phyloP scores from a whole-genome alignment of 2,888 invertebrate genomes.

The Timema cristinae region DNA sequence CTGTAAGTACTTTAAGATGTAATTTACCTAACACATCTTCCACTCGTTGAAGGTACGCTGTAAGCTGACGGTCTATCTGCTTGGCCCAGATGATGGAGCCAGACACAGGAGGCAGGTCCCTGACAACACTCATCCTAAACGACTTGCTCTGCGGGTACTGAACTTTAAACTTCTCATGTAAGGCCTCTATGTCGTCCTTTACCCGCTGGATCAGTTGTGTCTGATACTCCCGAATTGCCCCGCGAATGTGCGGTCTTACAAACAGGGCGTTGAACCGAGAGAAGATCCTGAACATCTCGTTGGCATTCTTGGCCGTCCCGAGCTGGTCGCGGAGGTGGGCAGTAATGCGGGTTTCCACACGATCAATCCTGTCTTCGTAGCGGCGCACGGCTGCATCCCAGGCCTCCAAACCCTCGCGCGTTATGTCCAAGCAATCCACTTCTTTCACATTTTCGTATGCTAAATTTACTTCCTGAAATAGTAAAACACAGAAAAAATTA shows the following conservation, averaged over 20 bases:
- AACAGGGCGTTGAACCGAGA: constrained; percentile 98
- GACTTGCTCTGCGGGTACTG: constrained; percentile 95
- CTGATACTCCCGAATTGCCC: constrained; percentile 98
- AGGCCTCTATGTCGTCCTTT: constrained; percentile 96
- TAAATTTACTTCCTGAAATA: constrained; percentile 63
- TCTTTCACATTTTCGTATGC: constrained; percentile 99
- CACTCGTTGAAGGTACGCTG: constrained; percentile 91
- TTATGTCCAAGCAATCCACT: constrained; percentile 95
- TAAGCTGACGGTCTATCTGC: constrained; percentile 96
- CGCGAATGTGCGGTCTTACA: constrained; percentile 96
- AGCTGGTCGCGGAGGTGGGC: constrained; percentile 95
- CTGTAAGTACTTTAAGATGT: neutral
- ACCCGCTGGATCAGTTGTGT: constrained; percentile 98
- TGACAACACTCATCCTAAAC: constrained; percentile 82
- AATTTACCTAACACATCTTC: constrained; percentile 89
- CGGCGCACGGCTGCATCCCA: constrained; percentile 98
- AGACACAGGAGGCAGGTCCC: constrained; percentile 95
- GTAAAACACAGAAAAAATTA: no score
- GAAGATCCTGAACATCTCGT: constrained; percentile 99
- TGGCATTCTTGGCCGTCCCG: constrained; percentile 97
- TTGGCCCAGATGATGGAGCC: constrained; percentile 99
- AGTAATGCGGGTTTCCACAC: constrained; percentile 97
- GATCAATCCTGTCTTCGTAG: constrained; percentile 96
- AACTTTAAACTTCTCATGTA: constrained; percentile 98
- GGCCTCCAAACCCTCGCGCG: constrained; percentile 92